Evolutionary conservation across 2,113 vertebrate species (phyloP), one percentile per base, ranked within the genome.

Genomic region (Cyrtonyx montezumae): DNA sequence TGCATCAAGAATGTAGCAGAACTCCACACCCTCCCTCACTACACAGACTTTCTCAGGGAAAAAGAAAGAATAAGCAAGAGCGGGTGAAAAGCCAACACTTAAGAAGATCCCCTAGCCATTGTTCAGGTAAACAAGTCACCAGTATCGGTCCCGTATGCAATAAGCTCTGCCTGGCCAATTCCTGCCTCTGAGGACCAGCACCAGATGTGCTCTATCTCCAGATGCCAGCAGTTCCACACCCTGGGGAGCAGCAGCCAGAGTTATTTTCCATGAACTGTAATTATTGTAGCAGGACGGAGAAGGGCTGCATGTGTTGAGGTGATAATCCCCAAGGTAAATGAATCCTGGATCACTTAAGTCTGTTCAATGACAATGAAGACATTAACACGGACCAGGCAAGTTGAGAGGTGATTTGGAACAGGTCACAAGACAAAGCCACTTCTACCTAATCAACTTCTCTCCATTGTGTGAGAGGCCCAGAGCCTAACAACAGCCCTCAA

Each of bases 101-200:
- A 92, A 78, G 91, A 87, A 93, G 81, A 92, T 90, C 79, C 89
- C 89, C 79, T 77, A 91, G 79, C 81, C 84, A 90, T 80, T 91
- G 91, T 80, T 94, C 75, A 83, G 76, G 53, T 87, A 71, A 94
- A 95, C 51, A 90, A 91, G 87, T 43, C 81, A 76, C 63, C 94
- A 93, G 91, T 87, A 94, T 88, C 93, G 90, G 51, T 94, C 93
- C 81, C 73, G 75, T 84, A 87, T 18, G 84, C 84, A 93, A 28
- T 46, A 92, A 85, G 78, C 78, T 82, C 49, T 69, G 56, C 49
- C 78, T 84, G 81, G 68, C 80, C 70, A 34, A 55, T 25, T 55
- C 76, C 75, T 92, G 78, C 84, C 81, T 75, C 79, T 26, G 75
- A 89, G 91, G 82, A 84, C 55, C 55, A 59, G 63, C 1, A 0